Evolutionary conservation across 2,113 vertebrate species (phyloP).

Genomic region (Fregata magnificens): DNA sequence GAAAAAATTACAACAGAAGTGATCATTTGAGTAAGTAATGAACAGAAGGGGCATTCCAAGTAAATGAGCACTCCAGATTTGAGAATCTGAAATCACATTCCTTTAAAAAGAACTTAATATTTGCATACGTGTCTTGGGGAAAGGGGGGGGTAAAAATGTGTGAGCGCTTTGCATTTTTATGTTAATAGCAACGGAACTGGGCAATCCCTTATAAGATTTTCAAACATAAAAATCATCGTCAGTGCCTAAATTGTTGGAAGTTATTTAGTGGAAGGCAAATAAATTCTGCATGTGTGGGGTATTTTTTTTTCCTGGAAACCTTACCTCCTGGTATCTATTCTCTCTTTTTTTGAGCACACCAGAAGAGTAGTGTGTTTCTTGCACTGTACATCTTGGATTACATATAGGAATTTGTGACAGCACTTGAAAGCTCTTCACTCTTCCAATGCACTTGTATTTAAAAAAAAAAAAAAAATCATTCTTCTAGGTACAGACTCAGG

Average conservation of each 20-base stretch:
- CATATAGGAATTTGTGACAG: neutral
- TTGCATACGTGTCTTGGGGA: neutral
- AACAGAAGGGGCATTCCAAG: neutral
- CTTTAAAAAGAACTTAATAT: neutral
- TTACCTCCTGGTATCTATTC: neutral
- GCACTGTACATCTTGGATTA: neutral
- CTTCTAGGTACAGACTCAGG: neutral
- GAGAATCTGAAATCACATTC: neutral
- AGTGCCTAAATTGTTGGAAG: neutral
- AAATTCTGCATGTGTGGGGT: neutral
- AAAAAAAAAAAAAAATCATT: neutral
- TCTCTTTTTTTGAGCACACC: neutral
- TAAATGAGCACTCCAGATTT: neutral
- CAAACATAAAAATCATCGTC: neutral
- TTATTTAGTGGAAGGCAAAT: neutral
- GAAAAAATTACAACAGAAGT: neutral
- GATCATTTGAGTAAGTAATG: conserved; percentile 43
- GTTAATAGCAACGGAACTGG: neutral
- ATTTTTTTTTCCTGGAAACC: neutral
- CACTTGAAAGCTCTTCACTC: neutral
- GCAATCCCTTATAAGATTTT: neutral
- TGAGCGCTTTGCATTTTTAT: neutral
- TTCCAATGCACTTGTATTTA: neutral
- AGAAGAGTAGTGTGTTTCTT: neutral
- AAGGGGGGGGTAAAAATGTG: neutral